Evolutionary conservation across 2,113 vertebrate genomes (phyloP).

Genomic region (Channa argus): DNA sequence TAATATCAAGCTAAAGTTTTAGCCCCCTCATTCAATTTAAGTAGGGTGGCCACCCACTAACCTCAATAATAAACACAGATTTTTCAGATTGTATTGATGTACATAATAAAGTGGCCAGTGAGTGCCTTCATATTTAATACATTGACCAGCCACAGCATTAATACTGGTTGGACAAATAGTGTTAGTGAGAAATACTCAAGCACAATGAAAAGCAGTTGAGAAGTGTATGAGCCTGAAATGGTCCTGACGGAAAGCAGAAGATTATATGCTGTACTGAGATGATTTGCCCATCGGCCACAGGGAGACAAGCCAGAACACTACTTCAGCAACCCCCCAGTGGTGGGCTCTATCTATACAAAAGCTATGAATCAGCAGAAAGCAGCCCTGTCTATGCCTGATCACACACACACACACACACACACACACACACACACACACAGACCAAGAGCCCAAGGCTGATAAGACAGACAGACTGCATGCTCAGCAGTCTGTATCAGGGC

Average conservation of each 20-base stretch:
- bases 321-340: constrained; percentile 44
- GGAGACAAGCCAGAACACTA: constrained; percentile 38
- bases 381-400: constrained; percentile 4
- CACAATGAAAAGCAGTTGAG: constrained; percentile 25
- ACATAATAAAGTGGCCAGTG: too few relatives aligned
- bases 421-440: constrained; percentile 16
- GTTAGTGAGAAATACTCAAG: constrained; percentile 19
- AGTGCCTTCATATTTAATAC: too few relatives aligned
- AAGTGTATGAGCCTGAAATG: constrained; percentile 11
- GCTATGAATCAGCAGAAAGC: constrained; percentile 68
- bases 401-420: constrained; percentile 42
- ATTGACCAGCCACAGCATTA: too few relatives aligned
- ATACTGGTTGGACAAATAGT: background rate
- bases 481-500: constrained; percentile 71
- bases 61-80: too few relatives aligned
- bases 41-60: too few relatives aligned
- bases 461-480: constrained; percentile 72
- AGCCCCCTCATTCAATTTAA: too few relatives aligned
- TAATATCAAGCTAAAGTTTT: too few relatives aligned
- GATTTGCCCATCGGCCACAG: constrained; percentile 45
- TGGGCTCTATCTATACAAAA: constrained; percentile 46
- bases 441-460: constrained; percentile 44
- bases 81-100: too few relatives aligned
- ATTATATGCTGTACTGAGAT: constrained; percentile 32
- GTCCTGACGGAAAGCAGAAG: constrained; percentile 26